These are phyloP conservation scores for Ophiothrix spiculata DNA, from an alignment of 35 echinoderm and acorn worm species.

Conservation along the genomic window DNA sequence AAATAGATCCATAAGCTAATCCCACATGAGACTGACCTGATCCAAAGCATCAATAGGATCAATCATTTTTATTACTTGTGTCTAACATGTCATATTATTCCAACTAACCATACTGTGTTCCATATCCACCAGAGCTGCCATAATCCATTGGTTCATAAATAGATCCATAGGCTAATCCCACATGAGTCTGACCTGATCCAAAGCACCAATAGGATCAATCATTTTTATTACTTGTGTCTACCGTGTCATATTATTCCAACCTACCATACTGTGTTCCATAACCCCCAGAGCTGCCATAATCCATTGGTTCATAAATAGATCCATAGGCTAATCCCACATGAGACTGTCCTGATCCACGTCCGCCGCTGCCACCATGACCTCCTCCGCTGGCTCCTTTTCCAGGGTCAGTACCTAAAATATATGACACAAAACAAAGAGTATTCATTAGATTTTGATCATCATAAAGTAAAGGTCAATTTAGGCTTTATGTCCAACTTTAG, in stretches of 20 bases:
- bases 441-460: no score
- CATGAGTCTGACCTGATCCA: slow-evolving; percentile 50
- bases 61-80: no score
- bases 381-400: slow-evolving; percentile 79
- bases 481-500: no score
- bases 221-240: no score
- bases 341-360: slow-evolving; percentile 57
- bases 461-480: no score
- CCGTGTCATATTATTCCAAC: no score
- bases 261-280: slow-evolving; percentile 80
- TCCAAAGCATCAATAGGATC: no score
- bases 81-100: no score
- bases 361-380: slow-evolving; percentile 91
- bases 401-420: neutral
- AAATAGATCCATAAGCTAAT: no score
- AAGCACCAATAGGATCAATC: no score
- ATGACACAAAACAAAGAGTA: no score
- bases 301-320: slow-evolving; percentile 87
- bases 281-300: slow-evolving; percentile 82
- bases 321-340: slow-evolving; percentile 78
- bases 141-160: slow-evolving; percentile 89
- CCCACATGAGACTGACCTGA: no score
- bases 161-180: slow-evolving; percentile 87
- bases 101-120: slow-evolving; percentile 62
- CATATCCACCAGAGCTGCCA: slow-evolving; percentile 83